Evolutionary conservation across 2,113 vertebrate genomes (phyloP).

Genomic region (Xiphias gladius): DNA sequence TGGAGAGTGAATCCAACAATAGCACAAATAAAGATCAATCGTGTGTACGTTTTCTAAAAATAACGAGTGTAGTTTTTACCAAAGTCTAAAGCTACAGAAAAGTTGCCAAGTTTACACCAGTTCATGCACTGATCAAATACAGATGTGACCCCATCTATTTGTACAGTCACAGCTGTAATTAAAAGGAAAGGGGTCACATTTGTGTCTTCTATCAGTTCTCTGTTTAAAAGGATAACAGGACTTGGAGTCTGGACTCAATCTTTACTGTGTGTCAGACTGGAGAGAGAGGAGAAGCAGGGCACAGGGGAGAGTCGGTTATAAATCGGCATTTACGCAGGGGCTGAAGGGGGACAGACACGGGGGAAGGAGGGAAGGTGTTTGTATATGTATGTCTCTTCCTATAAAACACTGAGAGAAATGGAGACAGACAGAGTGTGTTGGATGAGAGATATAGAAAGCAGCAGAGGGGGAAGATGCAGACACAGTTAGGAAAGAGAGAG

Average conservation of each 20-base stretch:
- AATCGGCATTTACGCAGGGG: constrained; percentile 30
- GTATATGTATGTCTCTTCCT: background rate
- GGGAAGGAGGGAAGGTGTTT: background rate
- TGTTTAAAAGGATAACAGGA: constrained; percentile 46
- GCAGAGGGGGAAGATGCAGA: background rate
- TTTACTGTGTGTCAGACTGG: constrained; percentile 27
- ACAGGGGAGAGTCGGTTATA: constrained; percentile 6
- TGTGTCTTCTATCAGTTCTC: constrained; percentile 8
- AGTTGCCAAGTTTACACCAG: background rate
- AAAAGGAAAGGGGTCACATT: constrained; percentile 25
- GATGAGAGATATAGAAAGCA: background rate
- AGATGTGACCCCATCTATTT: constrained; percentile 39
- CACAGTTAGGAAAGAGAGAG: background rate
- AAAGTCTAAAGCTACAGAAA: background rate
- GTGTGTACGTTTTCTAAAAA: background rate
- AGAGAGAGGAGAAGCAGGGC: constrained; percentile 31
- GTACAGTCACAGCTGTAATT: constrained; percentile 29
- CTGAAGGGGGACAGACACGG: background rate
- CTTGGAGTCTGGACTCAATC: constrained; percentile 45
- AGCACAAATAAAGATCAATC: background rate
- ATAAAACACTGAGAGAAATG: constrained; percentile 10
- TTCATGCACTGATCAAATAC: constrained; percentile 1
- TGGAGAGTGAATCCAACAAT: background rate
- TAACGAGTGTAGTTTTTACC: background rate
- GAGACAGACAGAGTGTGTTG: constrained; percentile 3